Evolutionary conservation across 2,888 invertebrate species (phyloP), one percentile per base, ranked within the genome.

Genomic region (Eristalinus sepulchralis): DNA sequence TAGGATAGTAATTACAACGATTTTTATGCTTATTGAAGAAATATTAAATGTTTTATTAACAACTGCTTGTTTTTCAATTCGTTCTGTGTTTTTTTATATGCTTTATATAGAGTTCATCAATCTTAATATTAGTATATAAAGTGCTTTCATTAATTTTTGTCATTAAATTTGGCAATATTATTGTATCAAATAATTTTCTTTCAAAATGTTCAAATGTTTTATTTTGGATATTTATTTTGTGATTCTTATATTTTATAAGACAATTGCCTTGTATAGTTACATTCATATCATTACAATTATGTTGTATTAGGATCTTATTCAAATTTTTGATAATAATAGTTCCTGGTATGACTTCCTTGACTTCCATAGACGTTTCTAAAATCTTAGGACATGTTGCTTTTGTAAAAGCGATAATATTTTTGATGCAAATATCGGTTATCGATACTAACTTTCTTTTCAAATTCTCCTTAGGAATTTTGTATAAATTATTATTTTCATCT

Each of bases 361-460:
- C 0, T 66, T 66, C n/a, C 10, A 2, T 66, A 24, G 22, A n/a
- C 9, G 6, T 47, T 6, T 22, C 13, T 63, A 36, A 17, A 5
- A 9, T 63, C 34, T 64, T 64, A 11, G 22, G 20, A 59, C 71
- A 71, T 22, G 20, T 31, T 63, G 63, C 53, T 63, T 47, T 27
- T 10, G 36, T 63, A 27, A 31, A 53, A n/a, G 13, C 53, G 31
- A 62, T 63, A n/a, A 72, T 62, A 10, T 72, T 62, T 20, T 63
- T 34, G 17, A 72, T 72, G 47, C 63, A 72, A n/a, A 10, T 47
- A 27, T 72, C 63, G 17, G 24, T 62, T 62, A 62, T 47, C n/a
- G 13, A 5, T 13, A 31, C 4, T 60, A 57, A 17, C 31, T 63
- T 62, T 47, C 10, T 39, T 57, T 63, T 59, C 24, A 59, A 59